Percentiles rank a stretch among this genome's conserved stretches.
These are phyloP conservation scores for Argya squamiceps DNA, from an alignment of 2,797 vertebrate genomes.

Conservation along the genomic window DNA sequence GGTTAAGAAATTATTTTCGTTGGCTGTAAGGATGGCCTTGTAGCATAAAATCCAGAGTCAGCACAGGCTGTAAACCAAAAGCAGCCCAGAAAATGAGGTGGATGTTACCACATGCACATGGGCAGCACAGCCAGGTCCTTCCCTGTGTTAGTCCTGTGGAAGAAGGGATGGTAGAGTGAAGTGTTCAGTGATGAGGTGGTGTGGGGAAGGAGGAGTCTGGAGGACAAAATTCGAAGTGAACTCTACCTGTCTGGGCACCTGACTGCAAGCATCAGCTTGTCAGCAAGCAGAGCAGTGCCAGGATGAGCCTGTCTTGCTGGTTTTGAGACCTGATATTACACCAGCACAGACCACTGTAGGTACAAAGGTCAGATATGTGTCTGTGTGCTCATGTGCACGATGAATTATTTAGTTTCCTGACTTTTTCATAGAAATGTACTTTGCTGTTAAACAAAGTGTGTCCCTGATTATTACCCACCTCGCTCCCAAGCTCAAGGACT, in stretches of 20 bases:
- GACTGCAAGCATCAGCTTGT: background rate
- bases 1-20: background rate
- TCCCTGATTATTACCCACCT: background rate
- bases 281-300: background rate
- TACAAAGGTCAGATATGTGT: background rate
- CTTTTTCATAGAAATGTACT: background rate
- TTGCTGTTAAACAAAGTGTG: background rate
- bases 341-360: background rate
- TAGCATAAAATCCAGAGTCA: background rate
- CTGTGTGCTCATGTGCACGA: fast-evolving
- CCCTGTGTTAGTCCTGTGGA: background rate
- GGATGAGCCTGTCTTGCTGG: background rate
- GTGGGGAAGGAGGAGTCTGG: background rate
- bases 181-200: fast-evolving
- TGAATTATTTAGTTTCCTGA: fast-evolving
- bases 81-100: fast-evolving
- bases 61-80: background rate
- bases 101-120: fast-evolving
- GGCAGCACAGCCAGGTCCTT: background rate
- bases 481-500: fast-evolving
- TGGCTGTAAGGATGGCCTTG: background rate
- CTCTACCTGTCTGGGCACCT: background rate
- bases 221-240: background rate
- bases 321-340: background rate
- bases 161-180: background rate